These are phyloP conservation scores for Pandemis corylana DNA, from an alignment of 2,888 invertebrate genomes.

Conservation along the genomic window DNA sequence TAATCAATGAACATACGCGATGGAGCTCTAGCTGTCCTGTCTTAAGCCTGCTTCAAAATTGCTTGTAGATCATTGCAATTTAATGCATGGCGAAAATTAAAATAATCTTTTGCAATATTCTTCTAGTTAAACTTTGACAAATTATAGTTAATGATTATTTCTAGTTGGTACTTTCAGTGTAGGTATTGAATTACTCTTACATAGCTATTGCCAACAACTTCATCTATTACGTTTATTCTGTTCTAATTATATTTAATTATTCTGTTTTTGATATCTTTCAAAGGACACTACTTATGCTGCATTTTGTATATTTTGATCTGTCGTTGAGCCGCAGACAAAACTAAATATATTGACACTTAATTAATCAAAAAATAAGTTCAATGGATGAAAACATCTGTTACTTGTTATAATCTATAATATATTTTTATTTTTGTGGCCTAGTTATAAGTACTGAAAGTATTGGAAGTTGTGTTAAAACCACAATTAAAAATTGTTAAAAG, in stretches of 20 bases:
- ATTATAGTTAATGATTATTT: not conserved
- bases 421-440: conserved; percentile 64
- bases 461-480: conserved; percentile 59
- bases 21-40: not conserved
- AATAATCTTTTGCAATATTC: too few relatives aligned
- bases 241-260: too few relatives aligned
- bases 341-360: not conserved
- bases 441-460: conserved; percentile 58
- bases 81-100: too few relatives aligned
- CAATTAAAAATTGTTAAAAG: conserved; percentile 40
- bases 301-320: not conserved
- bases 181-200: not conserved
- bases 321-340: not conserved
- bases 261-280: too few relatives aligned
- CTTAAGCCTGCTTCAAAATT: not conserved
- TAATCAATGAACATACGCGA: not conserved
- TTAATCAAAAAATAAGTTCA: not conserved
- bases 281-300: not conserved
- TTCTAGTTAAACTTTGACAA: too few relatives aligned
- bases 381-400: not conserved
- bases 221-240: too few relatives aligned
- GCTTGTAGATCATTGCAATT: not conserved
- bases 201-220: too few relatives aligned
- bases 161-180: not conserved
- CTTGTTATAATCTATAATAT: conserved; percentile 49